phyloP scores from a whole-genome alignment of 2,797 vertebrate genomes.

The Pangasius krempfi region DNA sequence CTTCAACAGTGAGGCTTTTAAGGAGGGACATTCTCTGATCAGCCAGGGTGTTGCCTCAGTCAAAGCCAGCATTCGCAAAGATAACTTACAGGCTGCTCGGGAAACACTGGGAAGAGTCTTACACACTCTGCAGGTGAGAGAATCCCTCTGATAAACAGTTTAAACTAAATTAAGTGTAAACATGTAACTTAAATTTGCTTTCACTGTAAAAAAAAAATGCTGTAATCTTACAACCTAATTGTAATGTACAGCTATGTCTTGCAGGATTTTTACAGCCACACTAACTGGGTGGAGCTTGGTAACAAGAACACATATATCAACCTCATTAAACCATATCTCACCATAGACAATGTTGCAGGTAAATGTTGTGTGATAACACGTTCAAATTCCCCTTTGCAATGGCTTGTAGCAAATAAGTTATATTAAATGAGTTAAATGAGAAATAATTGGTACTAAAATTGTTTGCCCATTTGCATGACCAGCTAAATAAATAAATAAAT shows the following conservation, averaged over 20 bases:
- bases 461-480: not conserved
- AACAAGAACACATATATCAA: constrained; percentile 65
- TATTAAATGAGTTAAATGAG: not conserved
- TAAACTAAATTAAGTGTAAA: not conserved
- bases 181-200: not conserved
- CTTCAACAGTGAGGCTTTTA: constrained; percentile 74
- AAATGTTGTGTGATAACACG: not conserved
- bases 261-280: constrained; percentile 81
- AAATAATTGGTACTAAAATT: not conserved
- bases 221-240: constrained; percentile 2
- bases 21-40: constrained; percentile 68
- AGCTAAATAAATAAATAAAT: not conserved
- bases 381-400: not conserved
- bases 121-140: constrained; percentile 75
- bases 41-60: constrained; percentile 63
- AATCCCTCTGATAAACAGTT: not conserved
- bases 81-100: constrained; percentile 72
- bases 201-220: not conserved
- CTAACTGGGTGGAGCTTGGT: constrained; percentile 79
- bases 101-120: constrained; percentile 71
- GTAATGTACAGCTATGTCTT: not conserved
- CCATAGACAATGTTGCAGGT: constrained; percentile 56
- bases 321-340: constrained; percentile 67
- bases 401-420: not conserved
- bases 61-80: constrained; percentile 64